Base-by-base conservation (phyloP, 2,113 vertebrate species). In the Chionomys nivalis region DNA sequence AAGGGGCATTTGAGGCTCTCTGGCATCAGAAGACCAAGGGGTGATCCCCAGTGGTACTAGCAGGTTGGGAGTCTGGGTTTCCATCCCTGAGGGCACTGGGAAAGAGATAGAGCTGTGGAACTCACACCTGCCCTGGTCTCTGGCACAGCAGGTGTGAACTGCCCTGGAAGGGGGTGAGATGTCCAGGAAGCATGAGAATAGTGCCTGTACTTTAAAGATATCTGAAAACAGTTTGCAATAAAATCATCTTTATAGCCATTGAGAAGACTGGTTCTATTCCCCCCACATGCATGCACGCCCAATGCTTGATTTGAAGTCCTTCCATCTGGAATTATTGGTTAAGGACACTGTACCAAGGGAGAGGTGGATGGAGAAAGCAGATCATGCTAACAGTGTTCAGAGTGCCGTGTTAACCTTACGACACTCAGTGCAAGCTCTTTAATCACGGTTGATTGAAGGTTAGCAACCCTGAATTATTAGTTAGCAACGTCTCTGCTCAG, bases 381-480 rank as follows among this genome's bases (percentile, higher is more conserved):
- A 55, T 89, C 63, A 83, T 49, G 31, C 95, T 79, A 81, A 93
- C 91, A 90, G 96, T 97, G 77, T 95, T 96, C 88, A 52, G 93
- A 88, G 87, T 91, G 90, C 92, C 0, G 0, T 8, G 76, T 21
- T 75, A 21, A 49, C 90, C 89, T 95, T 81, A 88, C 87, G 81
- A 95, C 94, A 93, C 36, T 96, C 95, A 66, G 96, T 14, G 11
- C 11, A 17, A 88, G 88, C 91, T 94, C 91, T 96, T 95, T 95
- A 93, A 96, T 97, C 95, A 63, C 1, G 49, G 81, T 70, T 96
- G 95, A 97, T 73, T 87, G 95, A 97, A 93, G 96, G 96, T 94
- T 97, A 95, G 72, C 89, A 79, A 65, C 89, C 85, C 90, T 97
- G 97, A 98, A 94, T 97, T 97, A 98, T 96, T 96, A 87, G 94